These are phyloP conservation scores for Andinoacara biseriatus DNA, from an alignment of 2,113 vertebrate genomes.

Conservation along the genomic window DNA sequence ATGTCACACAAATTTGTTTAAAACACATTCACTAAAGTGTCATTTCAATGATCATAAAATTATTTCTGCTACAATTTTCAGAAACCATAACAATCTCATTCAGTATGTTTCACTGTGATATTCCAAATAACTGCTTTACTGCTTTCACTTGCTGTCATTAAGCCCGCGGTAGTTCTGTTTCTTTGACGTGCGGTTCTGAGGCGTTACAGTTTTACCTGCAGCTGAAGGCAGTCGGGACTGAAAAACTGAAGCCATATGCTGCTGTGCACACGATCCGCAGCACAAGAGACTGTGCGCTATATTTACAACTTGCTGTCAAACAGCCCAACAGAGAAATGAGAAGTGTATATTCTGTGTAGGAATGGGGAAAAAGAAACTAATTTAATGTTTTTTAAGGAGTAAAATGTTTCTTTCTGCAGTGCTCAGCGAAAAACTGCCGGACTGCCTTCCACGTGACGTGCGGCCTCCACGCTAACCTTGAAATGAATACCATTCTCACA, in stretches of 20 bases:
- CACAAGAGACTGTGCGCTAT: not conserved
- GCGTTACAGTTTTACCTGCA: not conserved
- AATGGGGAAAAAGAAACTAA: not conserved
- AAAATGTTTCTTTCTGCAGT: slow-evolving; percentile 76
- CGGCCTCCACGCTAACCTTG: slow-evolving; percentile 87
- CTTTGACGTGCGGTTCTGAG: not conserved
- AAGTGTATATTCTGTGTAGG: not conserved
- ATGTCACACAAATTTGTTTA: not conserved
- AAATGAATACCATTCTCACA: slow-evolving; percentile 95
- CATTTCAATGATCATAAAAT: not conserved
- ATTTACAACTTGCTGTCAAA: not conserved
- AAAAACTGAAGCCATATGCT: not conserved
- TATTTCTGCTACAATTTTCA: not conserved
- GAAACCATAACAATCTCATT: not conserved
- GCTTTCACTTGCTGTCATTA: not conserved
- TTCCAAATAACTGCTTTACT: not conserved
- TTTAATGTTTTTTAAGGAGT: not conserved
- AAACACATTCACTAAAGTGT: not conserved
- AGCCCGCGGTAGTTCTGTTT: not conserved
- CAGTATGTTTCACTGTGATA: not conserved
- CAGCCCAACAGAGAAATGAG: no score
- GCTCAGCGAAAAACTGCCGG: slow-evolving; percentile 96
- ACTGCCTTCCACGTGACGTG: slow-evolving; percentile 97
- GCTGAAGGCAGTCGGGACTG: not conserved
- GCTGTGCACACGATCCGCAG: not conserved